These are phyloP conservation scores for Heliothis virescens DNA, from an alignment of 1,140 invertebrate genomes.

Conservation along the genomic window DNA sequence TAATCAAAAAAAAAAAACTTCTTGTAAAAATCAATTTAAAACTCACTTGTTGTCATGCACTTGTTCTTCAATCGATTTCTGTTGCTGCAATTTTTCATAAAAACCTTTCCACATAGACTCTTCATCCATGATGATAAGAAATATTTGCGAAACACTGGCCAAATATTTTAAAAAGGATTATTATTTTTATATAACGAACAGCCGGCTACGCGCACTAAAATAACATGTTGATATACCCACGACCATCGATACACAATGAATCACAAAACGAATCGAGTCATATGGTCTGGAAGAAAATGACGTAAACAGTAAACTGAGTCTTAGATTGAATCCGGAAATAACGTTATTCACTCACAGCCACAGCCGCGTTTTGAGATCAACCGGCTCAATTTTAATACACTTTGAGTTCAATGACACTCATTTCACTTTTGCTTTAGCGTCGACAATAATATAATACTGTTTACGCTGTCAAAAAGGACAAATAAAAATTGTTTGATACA, in stretches of 20 bases:
- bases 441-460: constrained; percentile 31
- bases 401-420: constrained; percentile 57
- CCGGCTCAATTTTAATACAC: constrained; percentile 12
- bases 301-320: constrained; percentile 70
- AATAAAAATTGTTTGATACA: constrained; percentile 25
- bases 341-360: constrained; percentile 46
- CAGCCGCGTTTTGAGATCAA: constrained; percentile 33
- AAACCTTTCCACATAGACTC: constrained; percentile 91
- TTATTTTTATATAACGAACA: not conserved
- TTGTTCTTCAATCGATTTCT: constrained; percentile 86
- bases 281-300: constrained; percentile 72
- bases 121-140: constrained; percentile 86
- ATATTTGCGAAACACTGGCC: not conserved
- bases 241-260: constrained; percentile 64
- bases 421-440: not conserved
- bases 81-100: constrained; percentile 87
- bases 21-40: not conserved
- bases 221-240: constrained; percentile 61
- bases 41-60: constrained; percentile 88
- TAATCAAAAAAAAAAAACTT: too few species aligned
- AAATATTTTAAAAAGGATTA: not conserved
- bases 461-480: not conserved
- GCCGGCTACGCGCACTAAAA: constrained; percentile 8
- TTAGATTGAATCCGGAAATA: constrained; percentile 60
- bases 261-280: constrained; percentile 76